These are phyloP conservation scores for Ormyrus nitidulus DNA, from an alignment of 2,888 invertebrate genomes.

Conservation along the genomic window DNA sequence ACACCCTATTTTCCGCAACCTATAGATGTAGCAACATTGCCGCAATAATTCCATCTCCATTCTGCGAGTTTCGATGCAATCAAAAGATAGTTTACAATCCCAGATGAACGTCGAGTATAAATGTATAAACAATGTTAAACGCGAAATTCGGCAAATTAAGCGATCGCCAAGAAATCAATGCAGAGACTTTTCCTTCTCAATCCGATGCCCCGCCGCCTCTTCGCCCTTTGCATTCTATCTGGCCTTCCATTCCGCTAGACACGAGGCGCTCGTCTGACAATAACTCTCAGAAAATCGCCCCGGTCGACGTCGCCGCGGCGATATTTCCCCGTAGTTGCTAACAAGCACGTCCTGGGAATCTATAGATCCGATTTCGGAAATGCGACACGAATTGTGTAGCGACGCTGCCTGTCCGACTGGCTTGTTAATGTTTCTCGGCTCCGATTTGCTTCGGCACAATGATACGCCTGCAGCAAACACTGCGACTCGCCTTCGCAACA, in stretches of 20 bases:
- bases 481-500: too few species aligned
- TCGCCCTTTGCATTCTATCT: neutral
- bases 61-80: too few species aligned
- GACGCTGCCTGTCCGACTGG: neutral
- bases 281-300: slow-evolving; percentile 30
- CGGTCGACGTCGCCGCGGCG: slow-evolving; percentile 4
- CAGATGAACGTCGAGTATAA: too few species aligned
- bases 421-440: neutral
- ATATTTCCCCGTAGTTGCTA: slow-evolving; percentile 27
- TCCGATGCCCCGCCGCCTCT: neutral
- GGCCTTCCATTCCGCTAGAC: neutral
- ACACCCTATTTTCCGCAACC: too few species aligned
- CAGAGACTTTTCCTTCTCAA: neutral
- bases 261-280: slow-evolving; percentile 21
- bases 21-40: too few species aligned
- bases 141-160: too few species aligned
- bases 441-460: slow-evolving; percentile 12
- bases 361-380: slow-evolving; percentile 51
- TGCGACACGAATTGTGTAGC: slow-evolving; percentile 28
- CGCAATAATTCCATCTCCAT: too few species aligned
- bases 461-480: neutral
- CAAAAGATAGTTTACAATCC: too few species aligned
- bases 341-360: slow-evolving; percentile 38
- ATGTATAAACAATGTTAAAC: too few species aligned
- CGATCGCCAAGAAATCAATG: too few species aligned